phyloP scores from a whole-genome alignment of 2,113 vertebrate genomes.

The Gorsachius goisagi region DNA sequence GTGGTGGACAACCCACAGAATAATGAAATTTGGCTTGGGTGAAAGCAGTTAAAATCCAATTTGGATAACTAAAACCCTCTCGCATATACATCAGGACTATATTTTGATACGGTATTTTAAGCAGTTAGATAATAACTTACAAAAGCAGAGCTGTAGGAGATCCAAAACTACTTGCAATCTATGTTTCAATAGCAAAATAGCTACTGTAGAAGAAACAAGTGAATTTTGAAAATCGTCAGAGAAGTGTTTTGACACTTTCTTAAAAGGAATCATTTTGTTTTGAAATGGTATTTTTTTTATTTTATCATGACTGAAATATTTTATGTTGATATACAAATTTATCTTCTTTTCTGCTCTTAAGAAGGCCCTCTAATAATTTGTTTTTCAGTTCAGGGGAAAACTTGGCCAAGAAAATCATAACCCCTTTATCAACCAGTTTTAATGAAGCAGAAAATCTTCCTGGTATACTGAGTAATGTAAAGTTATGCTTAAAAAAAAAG shows the following conservation, averaged over 20 bases:
- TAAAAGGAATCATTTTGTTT: background rate
- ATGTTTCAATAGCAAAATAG: background rate
- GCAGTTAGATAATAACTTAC: background rate
- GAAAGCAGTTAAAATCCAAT: background rate
- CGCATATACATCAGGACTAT: background rate
- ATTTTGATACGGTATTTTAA: background rate
- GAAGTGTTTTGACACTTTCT: constrained; percentile 18
- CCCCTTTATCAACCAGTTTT: background rate
- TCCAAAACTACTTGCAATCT: background rate
- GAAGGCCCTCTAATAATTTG: background rate
- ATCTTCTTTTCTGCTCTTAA: background rate
- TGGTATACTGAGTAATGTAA: background rate
- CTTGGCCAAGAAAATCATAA: background rate
- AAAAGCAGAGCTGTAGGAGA: background rate
- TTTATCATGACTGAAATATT: background rate
- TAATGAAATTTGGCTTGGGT: background rate
- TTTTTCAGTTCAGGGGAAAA: background rate
- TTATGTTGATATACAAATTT: background rate
- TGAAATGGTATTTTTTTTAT: background rate
- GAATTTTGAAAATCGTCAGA: background rate
- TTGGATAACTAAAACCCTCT: background rate
- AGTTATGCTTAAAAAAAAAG: background rate
- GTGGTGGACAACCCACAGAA: rapidly evolving
- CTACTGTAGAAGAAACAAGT: background rate
- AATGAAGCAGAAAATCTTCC: background rate